These are phyloP conservation scores for Rhombomys opimus DNA, from an alignment of 2,113 vertebrate genomes.

Conservation along the genomic window DNA sequence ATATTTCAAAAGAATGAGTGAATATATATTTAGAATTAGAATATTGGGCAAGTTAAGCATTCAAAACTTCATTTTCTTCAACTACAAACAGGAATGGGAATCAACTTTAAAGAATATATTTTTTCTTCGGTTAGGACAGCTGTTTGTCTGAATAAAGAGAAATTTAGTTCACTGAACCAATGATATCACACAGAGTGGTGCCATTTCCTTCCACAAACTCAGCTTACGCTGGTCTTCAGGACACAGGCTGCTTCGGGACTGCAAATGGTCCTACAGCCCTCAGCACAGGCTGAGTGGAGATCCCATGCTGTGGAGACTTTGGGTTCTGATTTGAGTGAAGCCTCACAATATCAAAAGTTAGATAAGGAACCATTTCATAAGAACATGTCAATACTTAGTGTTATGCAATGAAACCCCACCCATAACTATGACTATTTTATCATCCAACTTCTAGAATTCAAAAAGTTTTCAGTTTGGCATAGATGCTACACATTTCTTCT, in stretches of 20 bases:
- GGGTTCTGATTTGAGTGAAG: background rate
- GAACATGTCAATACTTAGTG: background rate
- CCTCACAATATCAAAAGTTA: background rate
- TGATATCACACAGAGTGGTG: too few relatives aligned
- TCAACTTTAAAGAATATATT: slow-evolving; percentile 28
- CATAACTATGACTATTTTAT: background rate
- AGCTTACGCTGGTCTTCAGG: background rate
- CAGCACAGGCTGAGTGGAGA: background rate
- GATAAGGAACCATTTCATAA: slow-evolving; percentile 9
- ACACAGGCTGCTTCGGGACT: background rate
- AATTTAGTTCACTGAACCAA: background rate
- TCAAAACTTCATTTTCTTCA: slow-evolving; percentile 16
- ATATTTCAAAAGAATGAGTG: background rate
- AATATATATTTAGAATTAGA: background rate
- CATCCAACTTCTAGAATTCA: slow-evolving; percentile 5
- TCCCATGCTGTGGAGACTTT: background rate
- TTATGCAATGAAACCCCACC: background rate
- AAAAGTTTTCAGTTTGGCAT: slow-evolving; percentile 5
- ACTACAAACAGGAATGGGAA: background rate
- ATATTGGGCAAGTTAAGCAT: background rate
- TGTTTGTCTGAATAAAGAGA: background rate
- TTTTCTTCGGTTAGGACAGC: background rate
- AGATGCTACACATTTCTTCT: slow-evolving; percentile 36
- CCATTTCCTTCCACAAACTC: background rate
- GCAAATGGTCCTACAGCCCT: background rate